Conservation (phyloP, 92 coral and sea anemone species). For the Zoanthus gigantus region DNA sequence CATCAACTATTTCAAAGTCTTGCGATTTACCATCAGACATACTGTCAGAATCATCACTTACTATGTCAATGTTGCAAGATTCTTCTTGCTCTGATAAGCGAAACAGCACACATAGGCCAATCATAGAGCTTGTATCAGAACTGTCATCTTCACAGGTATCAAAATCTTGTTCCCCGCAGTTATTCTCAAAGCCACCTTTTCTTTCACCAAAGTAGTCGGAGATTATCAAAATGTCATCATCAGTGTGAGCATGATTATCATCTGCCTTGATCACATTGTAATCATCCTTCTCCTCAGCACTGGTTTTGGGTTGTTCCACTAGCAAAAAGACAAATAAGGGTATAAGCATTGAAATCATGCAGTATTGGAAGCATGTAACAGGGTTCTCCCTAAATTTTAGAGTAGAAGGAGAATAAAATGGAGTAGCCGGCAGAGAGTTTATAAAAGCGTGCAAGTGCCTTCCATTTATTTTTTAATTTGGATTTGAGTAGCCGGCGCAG, state of each 20-base stretch:
- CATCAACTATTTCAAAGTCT: constrained; percentile 27
- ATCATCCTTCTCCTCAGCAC: constrained; percentile 11
- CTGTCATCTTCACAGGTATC: not conserved
- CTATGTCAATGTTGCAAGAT: not conserved
- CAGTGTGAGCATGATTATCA: constrained; percentile 18
- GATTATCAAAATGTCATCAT: constrained; percentile 85
- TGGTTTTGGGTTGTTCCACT: not conserved
- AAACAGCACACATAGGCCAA: constrained; percentile 14
- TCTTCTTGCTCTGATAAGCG: not conserved
- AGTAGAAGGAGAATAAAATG: no score
- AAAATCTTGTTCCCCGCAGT: not conserved
- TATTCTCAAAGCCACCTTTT: not conserved
- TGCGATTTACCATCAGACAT: constrained; percentile 10
- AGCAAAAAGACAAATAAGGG: not conserved
- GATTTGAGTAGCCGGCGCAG: no score
- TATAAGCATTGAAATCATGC: not conserved
- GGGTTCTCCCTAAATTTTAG: no score
- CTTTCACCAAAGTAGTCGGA: constrained; percentile 66
- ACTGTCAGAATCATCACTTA: constrained; percentile 1
- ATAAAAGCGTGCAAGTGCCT: no score
- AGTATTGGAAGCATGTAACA: not conserved
- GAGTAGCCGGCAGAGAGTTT: no score
- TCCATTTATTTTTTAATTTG: no score
- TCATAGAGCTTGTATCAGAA: constrained; percentile 26
- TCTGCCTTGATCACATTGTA: not conserved